phyloP scores from a whole-genome alignment of 2,888 invertebrate genomes.

The Diachrysia chrysitis region DNA sequence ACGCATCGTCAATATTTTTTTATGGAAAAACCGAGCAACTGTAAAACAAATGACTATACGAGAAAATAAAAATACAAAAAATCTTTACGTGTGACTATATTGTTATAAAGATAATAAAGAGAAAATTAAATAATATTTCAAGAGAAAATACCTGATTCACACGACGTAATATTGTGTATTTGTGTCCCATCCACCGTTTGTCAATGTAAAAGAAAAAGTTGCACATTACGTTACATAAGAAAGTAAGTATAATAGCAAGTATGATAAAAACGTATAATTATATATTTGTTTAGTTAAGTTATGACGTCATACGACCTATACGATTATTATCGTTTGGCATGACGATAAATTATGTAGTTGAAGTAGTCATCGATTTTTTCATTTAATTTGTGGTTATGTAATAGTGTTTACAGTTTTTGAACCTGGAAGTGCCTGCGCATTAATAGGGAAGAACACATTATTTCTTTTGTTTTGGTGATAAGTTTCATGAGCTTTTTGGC shows the following conservation, averaged over 20 bases:
- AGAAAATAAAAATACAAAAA: too few species aligned
- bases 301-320: conserved; percentile 39
- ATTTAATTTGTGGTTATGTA: background rate
- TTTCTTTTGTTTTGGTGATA: too few species aligned
- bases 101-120: background rate
- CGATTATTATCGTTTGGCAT: conserved; percentile 38
- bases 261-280: conserved; percentile 56
- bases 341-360: conserved; percentile 14
- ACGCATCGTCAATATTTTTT: too few species aligned
- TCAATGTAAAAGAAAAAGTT: conserved; percentile 58
- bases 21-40: too few species aligned
- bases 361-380: conserved; percentile 24
- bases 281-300: conserved; percentile 60
- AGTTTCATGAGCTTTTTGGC: too few species aligned
- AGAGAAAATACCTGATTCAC: conserved; percentile 32
- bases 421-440: background rate
- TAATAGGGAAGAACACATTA: too few species aligned
- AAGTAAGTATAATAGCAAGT: conserved; percentile 45
- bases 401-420: background rate
- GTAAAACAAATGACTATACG: too few species aligned
- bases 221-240: conserved; percentile 40
- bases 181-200: conserved; percentile 33
- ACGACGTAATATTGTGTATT: conserved; percentile 41
- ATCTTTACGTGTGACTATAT: too few species aligned
- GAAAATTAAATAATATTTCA: conserved; percentile 8